A percentile compares a stretch with the other conserved stretches of the same genome.
These are phyloP conservation scores for Chironomus striatipennis DNA, from an alignment of 1,140 invertebrate species.

Conservation along the genomic window DNA sequence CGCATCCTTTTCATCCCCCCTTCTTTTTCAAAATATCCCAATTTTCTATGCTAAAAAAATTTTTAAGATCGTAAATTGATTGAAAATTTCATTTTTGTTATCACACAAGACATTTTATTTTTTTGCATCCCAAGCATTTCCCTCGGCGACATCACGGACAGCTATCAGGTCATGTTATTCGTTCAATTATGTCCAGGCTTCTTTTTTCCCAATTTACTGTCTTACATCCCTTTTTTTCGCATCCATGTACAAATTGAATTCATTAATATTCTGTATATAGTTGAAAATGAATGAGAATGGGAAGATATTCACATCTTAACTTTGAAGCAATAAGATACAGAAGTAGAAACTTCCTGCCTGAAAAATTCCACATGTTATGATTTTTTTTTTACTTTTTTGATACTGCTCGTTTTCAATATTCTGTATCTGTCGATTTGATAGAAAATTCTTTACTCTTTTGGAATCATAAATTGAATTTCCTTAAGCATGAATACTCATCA, in stretches of 20 bases:
- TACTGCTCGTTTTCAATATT: not conserved
- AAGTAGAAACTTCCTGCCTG: not conserved
- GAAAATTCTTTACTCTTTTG: not conserved
- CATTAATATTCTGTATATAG: slow-evolving; percentile 8
- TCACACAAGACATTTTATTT: not conserved
- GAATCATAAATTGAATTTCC: slow-evolving; percentile 21
- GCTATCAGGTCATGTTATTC: not conserved
- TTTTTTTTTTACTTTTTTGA: not conserved
- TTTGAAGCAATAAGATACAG: not conserved
- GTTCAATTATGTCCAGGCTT: not conserved
- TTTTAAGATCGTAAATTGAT: slow-evolving; percentile 18
- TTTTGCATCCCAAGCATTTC: not conserved
- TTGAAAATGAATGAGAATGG: not conserved
- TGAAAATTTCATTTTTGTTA: slow-evolving; percentile 16
- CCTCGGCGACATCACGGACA: not conserved
- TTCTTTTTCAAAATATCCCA: not conserved
- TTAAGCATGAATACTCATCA: slow-evolving; percentile 20
- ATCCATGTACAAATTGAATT: not conserved
- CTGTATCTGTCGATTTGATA: not conserved
- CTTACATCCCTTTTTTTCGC: too few species aligned
- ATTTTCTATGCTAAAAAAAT: not conserved
- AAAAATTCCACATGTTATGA: too few species aligned
- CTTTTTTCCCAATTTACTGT: not conserved
- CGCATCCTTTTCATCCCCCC: not conserved
- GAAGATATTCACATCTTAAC: not conserved